Base-by-base conservation (phyloP, 2,113 vertebrate species). In the Cervus canadensis region DNA sequence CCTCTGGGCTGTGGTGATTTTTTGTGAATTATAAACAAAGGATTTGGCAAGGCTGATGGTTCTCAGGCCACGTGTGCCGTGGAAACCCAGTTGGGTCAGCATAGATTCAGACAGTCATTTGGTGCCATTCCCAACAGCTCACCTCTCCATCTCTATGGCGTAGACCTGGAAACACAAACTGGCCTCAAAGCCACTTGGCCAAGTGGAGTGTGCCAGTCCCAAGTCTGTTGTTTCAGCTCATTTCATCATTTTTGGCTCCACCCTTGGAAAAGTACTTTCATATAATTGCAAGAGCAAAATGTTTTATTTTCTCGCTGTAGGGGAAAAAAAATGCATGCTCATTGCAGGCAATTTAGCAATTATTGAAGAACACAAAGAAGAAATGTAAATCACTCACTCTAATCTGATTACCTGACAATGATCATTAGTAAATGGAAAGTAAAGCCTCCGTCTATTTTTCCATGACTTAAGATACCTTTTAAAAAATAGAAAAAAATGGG, bases 181-280 rank as follows among this genome's bases (percentile, higher is more conserved):
- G 74, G 25, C 78, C 48, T 74, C 21, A 13, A 50, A 93, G 76
- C 30, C n/a, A 3, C 19, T 62, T 0, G 0, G 26, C 74, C 26
- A 1, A 5, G 1, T 43, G 40, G 7, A 5, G 1, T 36, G 30
- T 13, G 25, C 26, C n/a, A 33, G 60, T 45, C 33, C 57, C 1
- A 2, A 17, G 76, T 64, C 45, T 87, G 7, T 16, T 19, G 10
- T 85, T 90, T 52, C 17, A 87, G 76, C 26, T 52, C 17, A 17
- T 91, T 85, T 86, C 56, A 2, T 90, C 43, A 54, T 78, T 33
- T n/a, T 94, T 79, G 91, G 87, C 88, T 96, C 60, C 78, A 33
- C 19, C 33, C 30, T 91, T 78, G 78, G 97, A 93, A 95, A 96
- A 97, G 52, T 43, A n/a, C 50, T 45, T 85, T 95, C n/a, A 81